Base-by-base conservation (phyloP, 2,113 vertebrate species). In the Prinia subflava region DNA sequence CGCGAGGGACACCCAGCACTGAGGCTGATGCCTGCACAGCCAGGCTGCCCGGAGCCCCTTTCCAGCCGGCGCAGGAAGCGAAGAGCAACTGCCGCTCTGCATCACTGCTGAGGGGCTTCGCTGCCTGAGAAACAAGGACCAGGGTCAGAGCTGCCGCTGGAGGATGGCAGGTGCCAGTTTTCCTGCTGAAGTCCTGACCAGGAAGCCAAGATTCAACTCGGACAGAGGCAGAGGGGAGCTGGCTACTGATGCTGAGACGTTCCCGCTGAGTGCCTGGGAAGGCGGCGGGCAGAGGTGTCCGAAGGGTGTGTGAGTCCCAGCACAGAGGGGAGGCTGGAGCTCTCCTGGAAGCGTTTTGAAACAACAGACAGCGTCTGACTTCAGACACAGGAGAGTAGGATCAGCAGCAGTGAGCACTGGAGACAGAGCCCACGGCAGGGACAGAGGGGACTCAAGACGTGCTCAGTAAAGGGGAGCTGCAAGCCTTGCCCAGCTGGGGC, bases 41-140 rank as follows among this genome's bases (percentile, higher is more conserved):
- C 37, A 13, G 53, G 4, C 39, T 30, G 5, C n/a, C n/a, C 88
- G 0, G 20, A 31, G 35, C 24, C 46, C 49, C 55, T 33, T 13
- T 3, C 3, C 1, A 9, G 6, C 31, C 7, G n/a, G 44, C 59
- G 0, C 18, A 24, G 33, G 24, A 11, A 23, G 44, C 27, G 2
- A 9, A 23, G 39, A 8, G 67, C 53, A 7, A 42, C 31, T 2
- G 57, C 31, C 6, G 49, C 11, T 10, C 10, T 5, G 22, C 20
- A 0, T 0, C 27, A 15, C 23, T 1, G 11, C 78, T 3, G 14
- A 0, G 2, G 3, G 9, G 13, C 28, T 64, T 10, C 7, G 2
- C 64, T 22, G 60, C 13, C 10, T 6, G 3, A 7, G 27, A 42
- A 33, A 1, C 1, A 2, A 7, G 9, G 30, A 4, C 14, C 28